A percentile compares a stretch with the other conserved stretches of the same genome.
phyloP scores from a whole-genome alignment of 1,140 invertebrate genomes.

The Lepidurus couesii region DNA sequence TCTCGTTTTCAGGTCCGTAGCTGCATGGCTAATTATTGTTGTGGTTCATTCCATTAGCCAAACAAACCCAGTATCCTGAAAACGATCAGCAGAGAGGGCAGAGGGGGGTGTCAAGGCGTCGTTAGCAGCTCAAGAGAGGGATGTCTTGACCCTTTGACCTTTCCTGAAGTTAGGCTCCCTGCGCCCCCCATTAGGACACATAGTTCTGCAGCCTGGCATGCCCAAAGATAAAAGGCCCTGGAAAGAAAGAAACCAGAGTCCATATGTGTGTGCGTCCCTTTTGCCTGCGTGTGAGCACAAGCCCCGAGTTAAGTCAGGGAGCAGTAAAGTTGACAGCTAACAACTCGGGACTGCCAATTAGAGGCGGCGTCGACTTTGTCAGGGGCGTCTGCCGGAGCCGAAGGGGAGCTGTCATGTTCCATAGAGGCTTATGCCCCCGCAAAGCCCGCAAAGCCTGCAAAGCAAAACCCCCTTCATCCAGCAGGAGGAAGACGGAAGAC shows the following conservation, averaged over 20 bases:
- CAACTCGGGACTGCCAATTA: constrained; percentile 18
- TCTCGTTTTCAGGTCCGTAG: neutral
- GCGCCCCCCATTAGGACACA: neutral
- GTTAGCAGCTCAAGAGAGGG: neutral
- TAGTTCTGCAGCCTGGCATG: neutral
- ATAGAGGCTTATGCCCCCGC: neutral
- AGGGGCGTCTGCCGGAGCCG: constrained; percentile 5
- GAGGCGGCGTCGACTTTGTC: constrained; percentile 16
- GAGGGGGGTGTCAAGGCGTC: neutral
- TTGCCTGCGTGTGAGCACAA: neutral
- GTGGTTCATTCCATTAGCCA: neutral
- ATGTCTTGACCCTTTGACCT: neutral
- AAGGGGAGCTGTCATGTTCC: neutral
- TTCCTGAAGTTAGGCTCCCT: neutral
- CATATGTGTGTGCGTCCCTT: constrained; percentile 33
- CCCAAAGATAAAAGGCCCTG: neutral
- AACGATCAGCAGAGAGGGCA: neutral
- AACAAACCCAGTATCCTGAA: neutral
- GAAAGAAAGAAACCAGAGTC: neutral
- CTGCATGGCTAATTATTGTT: neutral
- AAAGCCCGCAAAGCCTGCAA: neutral
- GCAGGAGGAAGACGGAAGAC: neutral
- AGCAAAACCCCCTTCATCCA: neutral
- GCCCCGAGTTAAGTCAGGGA: neutral
- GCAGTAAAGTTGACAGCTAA: constrained; percentile 19